These are phyloP conservation scores for Brachyalestes nurse DNA, from an alignment of 2,797 vertebrate genomes.

Conservation along the genomic window DNA sequence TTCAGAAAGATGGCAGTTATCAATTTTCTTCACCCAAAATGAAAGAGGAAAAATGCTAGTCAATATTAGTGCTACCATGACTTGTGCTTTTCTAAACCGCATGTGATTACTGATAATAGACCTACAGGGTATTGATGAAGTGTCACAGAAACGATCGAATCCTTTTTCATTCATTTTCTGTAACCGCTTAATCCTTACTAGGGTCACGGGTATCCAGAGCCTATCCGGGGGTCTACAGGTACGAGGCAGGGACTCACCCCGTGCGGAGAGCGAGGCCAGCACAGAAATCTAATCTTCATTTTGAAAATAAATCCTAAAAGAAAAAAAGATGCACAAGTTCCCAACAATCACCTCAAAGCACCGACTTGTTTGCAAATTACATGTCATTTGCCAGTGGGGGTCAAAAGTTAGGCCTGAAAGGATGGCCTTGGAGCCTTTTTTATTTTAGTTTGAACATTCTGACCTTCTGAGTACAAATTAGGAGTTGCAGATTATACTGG, in stretches of 20 bases:
- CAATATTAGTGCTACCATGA: too few species aligned
- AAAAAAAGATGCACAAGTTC: not conserved
- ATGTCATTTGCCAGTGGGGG: not conserved
- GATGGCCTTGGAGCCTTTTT: not conserved
- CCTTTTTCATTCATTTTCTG: too few species aligned
- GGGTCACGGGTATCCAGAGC: too few species aligned
- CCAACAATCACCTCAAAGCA: not conserved
- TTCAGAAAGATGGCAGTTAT: too few species aligned
- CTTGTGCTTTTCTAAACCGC: too few species aligned
- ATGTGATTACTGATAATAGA: not conserved
- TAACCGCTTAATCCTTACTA: too few species aligned
- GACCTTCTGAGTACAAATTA: slow-evolving; percentile 9
- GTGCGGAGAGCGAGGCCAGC: too few species aligned
- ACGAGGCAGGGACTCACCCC: too few species aligned
- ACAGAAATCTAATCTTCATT: not conserved
- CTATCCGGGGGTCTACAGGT: too few species aligned
- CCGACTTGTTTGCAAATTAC: not conserved
- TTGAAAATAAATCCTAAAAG: not conserved
- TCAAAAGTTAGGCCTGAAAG: not conserved
- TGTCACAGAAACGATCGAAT: not conserved
- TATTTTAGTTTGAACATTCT: slow-evolving; percentile 4
- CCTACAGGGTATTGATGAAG: not conserved
- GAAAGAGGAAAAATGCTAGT: too few species aligned
- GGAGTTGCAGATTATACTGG: slow-evolving; percentile 6
- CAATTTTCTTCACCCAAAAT: too few species aligned